Conservation (phyloP, 2,113 vertebrate genomes). For the Plotosus lineatus region DNA sequence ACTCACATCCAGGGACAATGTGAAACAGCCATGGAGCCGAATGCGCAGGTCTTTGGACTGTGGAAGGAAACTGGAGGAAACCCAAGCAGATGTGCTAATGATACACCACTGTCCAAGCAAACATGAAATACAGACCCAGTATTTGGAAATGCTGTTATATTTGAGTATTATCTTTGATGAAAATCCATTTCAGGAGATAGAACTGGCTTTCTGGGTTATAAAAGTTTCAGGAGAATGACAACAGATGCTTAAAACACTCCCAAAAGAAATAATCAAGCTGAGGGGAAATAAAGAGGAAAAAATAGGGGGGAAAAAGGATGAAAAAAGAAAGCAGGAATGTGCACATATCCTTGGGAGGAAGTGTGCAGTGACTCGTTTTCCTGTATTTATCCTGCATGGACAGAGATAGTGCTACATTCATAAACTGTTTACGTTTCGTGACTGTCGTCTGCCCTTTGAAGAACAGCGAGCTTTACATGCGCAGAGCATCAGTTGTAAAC, state of each 20-base stretch:
- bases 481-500: conserved; percentile 44
- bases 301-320: not conserved
- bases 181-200: not conserved
- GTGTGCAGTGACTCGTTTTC: conserved; percentile 45
- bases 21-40: too few species aligned
- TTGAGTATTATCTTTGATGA: not conserved
- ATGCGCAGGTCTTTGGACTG: too few species aligned
- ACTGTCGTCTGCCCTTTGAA: conserved; percentile 40
- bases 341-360: conserved; percentile 29
- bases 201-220: not conserved
- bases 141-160: not conserved
- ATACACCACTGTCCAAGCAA: too few species aligned
- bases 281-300: not conserved
- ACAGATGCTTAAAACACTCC: not conserved
- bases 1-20: too few species aligned
- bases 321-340: conserved; percentile 16
- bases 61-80: too few species aligned
- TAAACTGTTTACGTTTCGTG: conserved; percentile 53
- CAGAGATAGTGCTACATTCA: conserved; percentile 53
- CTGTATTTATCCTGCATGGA: conserved; percentile 56
- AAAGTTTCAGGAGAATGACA: not conserved
- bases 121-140: not conserved
- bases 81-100: too few species aligned
- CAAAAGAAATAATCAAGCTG: not conserved
- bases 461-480: conserved; percentile 47